phyloP scores from a whole-genome alignment of 2,888 invertebrate genomes.

The Noctua fimbriata region DNA sequence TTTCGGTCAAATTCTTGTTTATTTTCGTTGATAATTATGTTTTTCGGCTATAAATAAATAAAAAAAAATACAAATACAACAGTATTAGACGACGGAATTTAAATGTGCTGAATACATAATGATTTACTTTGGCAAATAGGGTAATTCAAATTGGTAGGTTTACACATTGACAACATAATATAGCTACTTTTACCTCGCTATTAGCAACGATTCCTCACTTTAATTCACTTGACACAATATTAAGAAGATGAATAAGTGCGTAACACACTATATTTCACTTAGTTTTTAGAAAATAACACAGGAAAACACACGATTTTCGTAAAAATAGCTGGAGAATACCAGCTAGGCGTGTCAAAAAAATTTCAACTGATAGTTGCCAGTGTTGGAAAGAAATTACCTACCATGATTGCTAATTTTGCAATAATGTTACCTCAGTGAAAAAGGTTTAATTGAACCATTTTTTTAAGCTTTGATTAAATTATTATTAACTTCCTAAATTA shows the following conservation, averaged over 20 bases:
- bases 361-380: slow-evolving; percentile 45
- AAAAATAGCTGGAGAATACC: slow-evolving; percentile 30
- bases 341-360: slow-evolving; percentile 66
- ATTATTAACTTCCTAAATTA: too few species aligned
- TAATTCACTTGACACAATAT: slow-evolving; percentile 31
- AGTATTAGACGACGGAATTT: slow-evolving; percentile 18
- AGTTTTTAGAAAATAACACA: slow-evolving; percentile 41
- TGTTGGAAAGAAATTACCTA: slow-evolving; percentile 3
- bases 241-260: slow-evolving; percentile 14
- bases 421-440: slow-evolving; percentile 13
- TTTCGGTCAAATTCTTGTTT: background rate
- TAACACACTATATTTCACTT: slow-evolving; percentile 52
- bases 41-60: slow-evolving; percentile 25
- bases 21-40: background rate
- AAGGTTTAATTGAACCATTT: background rate
- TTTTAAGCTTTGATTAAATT: background rate
- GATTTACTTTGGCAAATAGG: background rate
- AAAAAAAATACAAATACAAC: slow-evolving; percentile 43
- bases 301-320: slow-evolving; percentile 40
- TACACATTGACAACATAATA: slow-evolving; percentile 56
- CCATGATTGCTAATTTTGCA: background rate
- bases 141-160: slow-evolving; percentile 39
- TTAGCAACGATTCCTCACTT: slow-evolving; percentile 32
- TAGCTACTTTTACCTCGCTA: slow-evolving; percentile 56
- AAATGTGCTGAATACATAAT: background rate